Evolutionary conservation across 2,113 vertebrate genomes (phyloP), one percentile per base, ranked within the genome.

Genomic region (Centropus unirufus): DNA sequence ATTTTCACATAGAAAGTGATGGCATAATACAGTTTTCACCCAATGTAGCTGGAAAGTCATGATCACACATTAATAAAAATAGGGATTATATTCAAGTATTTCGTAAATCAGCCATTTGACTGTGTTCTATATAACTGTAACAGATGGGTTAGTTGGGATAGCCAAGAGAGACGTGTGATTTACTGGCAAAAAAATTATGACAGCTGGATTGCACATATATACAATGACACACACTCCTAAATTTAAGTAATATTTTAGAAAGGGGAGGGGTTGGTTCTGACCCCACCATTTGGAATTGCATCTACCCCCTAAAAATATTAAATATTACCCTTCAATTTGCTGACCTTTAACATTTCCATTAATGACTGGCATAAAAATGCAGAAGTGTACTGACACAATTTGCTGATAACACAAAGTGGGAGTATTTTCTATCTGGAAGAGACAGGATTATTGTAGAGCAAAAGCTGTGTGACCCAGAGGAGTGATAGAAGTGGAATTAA

Each of bases 401-500:
- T 96, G 90, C 85, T 97, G 95, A 96, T 96, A 95, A 80, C 82
- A 83, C 54, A 39, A 83, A 90, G 42, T 86, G 42, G 51, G 30
- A 94, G 11, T 36, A 83, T 92, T 95, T 96, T 93, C 88, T 81
- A 32, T 66, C 86, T 86, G 29, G 57, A 67, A 90, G 51, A 92
- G 93, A 92, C 83, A 90, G 90, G 90, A 83, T 95, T 94, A 95
- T 95, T 96, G 75, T 83, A 76, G 42, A 77, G 75, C n/a, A 90
- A 96, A 96, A 92, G 85, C 90, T 94, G 93, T 92, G 85, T 74
- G 83, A 95, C 95, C 92, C 79, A 95, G 90, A 95, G 88, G 90
- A 95, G 79, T 86, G 79, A 94, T 83, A 92, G 78, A 95, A 96
- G 39, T 80, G 39, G 72, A 95, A 92, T 97, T 90, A 94, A 92